Conservation (phyloP, 2,113 vertebrate species). For the Otolemur garnettii region DNA sequence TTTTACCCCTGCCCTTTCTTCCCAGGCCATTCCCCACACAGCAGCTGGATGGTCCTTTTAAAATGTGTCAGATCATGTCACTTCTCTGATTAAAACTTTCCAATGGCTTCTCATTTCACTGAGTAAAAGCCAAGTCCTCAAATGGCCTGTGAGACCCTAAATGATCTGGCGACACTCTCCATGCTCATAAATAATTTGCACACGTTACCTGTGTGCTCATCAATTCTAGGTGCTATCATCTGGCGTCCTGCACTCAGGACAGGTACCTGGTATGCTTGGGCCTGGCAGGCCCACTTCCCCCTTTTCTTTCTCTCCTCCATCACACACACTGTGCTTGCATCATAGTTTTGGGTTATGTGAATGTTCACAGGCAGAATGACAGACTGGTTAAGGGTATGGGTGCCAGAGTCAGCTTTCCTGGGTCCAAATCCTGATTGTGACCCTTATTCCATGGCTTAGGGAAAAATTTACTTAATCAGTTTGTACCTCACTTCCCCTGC, state of each 20-base stretch:
- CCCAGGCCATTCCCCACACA: neutral
- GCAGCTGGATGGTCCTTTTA: neutral
- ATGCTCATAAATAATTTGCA: accelerated
- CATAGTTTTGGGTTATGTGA: neutral
- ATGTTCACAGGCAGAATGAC: accelerated
- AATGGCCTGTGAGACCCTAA: neutral
- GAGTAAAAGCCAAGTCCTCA: neutral
- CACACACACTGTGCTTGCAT: accelerated
- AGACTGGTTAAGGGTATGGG: too few species aligned
- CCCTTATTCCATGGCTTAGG: neutral
- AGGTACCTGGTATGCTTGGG: neutral
- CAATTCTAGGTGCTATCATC: accelerated
- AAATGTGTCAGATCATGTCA: neutral
- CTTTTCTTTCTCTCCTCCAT: accelerated
- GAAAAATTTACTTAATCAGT: neutral
- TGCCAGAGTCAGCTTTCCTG: neutral
- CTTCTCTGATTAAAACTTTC: neutral
- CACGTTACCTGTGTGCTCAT: accelerated
- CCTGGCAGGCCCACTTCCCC: accelerated
- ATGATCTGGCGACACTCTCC: neutral
- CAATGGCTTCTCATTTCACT: neutral
- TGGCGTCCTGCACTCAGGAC: neutral
- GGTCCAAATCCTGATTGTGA: neutral
- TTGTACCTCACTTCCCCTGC: accelerated
- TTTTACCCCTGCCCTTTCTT: neutral